Base-by-base conservation (phyloP, 2,113 vertebrate genomes). In the Mus spicilegus region DNA sequence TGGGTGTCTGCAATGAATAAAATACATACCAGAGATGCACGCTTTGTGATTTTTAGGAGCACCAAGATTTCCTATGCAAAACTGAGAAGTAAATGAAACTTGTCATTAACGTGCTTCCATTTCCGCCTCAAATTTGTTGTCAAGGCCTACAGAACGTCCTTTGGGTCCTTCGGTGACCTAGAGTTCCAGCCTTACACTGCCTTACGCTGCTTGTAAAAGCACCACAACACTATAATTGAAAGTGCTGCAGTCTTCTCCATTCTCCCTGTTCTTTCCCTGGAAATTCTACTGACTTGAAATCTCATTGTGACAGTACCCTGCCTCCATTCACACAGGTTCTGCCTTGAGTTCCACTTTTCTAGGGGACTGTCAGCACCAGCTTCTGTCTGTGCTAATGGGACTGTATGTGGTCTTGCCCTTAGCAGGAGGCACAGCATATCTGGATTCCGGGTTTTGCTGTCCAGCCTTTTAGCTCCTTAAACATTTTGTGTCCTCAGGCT, bases 1-100 rank as follows among this genome's bases (percentile, higher is more conserved):
- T 26, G n/a, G 42, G 63, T 87, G 73, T 93, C 87, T 87, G 56
- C 78, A 85, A 91, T 75, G 84, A 96, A 95, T 96, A 93, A 95
- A 94, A 94, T 85, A 88, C 63, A 72, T 76, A 90, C 73, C 75
- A 94, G 86, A 77, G 49, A 96, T 73, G 72, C 77, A 97, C 5
- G 67, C 77, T 86, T 95, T 14, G 7, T 92, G 80, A 81, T 73
- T 95, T 93, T 96, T 92, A 93, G 93, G 87, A 93, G 87, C 78
- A 93, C 81, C 91, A 65, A 82, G 84, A 70, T n/a, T 91, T 30
- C 30, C 56, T 69, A 51, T 75, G 82, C 73, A 92, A 95, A 89
- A 76, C 88, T 61, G 72, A 95, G 30, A 87, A 82, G 73, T 87
- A 75, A 81, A 95, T 58, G n/a, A 84, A 95, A 91, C 51, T 73